Base-by-base conservation (phyloP, 1,140 invertebrate genomes). In the Brachionus plicatilis region DNA sequence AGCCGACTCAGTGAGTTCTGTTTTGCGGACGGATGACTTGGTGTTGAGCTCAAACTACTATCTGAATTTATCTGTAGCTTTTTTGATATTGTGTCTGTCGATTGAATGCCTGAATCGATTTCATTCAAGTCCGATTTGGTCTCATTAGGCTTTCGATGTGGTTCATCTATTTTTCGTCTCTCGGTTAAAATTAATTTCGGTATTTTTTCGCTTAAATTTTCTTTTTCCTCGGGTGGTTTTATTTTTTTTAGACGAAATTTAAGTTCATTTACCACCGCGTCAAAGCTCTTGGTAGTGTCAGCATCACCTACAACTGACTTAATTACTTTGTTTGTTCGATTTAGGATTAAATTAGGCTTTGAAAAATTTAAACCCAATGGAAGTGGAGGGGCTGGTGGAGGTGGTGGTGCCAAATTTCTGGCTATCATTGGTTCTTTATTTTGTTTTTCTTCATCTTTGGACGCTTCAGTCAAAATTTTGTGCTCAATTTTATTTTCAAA, bases 241-340 rank as follows among this genome's bases (percentile, higher is more conserved):
- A 82, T 68, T 82, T 68, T 82, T 29, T 82, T 41, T 17, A 82
- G 27, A 29, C 60, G 56, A 12, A 60, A 65, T 68, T 82, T 82
- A 24, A 82, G 65, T 24, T 82, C 79, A 68, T 82, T 82, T 27
- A 82, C 79, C 7, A 82, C 79, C 29, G 79, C 79, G 12, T 82
- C 79, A 68, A 82, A 82, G 43, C 53, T 82, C 14, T 82, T 82
- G 3, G 43, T 29, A 17, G 79, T 33, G 29, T 68, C 79, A 41
- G 1, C 17, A 56, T 68, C 79, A 41, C 5, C 17, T 37, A 24
- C 50, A 47, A n/a, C 17, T 33, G 14, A 5, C 9, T 60, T 65
- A n/a, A 47, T 82, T 7, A 41, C n/a, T 50, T 47, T 60, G 27
- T 47, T 60, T 11, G 24, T 50, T 53, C 29, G 12, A 41, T 43